These are phyloP conservation scores for Oxytorus armatus DNA, from an alignment of 2,888 invertebrate genomes.

Conservation along the genomic window DNA sequence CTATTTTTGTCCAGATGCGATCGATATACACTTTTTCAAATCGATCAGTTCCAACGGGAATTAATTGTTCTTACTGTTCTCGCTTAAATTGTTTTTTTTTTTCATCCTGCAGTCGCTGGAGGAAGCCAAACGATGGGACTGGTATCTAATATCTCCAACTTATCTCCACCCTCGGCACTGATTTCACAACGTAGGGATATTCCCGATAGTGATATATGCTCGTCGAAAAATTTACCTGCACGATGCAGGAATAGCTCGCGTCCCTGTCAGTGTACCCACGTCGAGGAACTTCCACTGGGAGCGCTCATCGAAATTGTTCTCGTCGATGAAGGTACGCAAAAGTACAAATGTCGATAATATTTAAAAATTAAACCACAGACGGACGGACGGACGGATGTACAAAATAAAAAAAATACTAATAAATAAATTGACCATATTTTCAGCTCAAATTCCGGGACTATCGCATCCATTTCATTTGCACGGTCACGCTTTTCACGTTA, in stretches of 20 bases:
- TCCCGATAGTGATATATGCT: constrained; percentile 91
- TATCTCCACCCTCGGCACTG: constrained; percentile 91
- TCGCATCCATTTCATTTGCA: constrained; percentile 96
- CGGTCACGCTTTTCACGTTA: constrained; percentile 92
- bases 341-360: too few species aligned
- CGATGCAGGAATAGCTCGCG: constrained; percentile 40
- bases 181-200: constrained; percentile 92
- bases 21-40: background rate
- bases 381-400: too few species aligned
- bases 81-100: background rate
- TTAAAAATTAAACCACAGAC: too few species aligned
- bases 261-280: constrained; percentile 85
- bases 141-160: constrained; percentile 87
- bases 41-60: background rate
- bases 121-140: constrained; percentile 78
- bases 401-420: background rate
- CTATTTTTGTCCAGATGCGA: background rate
- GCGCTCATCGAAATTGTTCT: constrained; percentile 94
- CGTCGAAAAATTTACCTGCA: constrained; percentile 88
- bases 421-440: background rate
- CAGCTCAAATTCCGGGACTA: constrained; percentile 90
- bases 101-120: constrained; percentile 80
- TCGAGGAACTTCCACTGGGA: constrained; percentile 89
- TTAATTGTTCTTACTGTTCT: too few species aligned
- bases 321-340: constrained; percentile 91